A percentile compares a stretch with the other conserved stretches of the same genome.
These are phyloP conservation scores for Drosophila picticornis DNA, from an alignment of 2,888 invertebrate genomes.

Conservation along the genomic window DNA sequence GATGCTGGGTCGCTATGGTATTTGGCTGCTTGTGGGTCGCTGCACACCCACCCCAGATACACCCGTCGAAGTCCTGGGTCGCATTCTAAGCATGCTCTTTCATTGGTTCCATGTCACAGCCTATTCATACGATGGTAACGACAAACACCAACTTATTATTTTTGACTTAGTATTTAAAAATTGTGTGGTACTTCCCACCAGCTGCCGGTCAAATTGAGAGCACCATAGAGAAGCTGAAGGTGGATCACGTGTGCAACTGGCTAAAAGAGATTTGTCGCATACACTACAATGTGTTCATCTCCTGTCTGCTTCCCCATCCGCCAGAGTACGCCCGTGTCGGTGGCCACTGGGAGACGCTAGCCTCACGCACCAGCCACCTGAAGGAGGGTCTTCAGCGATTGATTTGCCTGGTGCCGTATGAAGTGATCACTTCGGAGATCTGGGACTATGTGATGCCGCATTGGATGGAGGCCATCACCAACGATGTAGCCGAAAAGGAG, in stretches of 20 bases:
- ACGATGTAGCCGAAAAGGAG: conserved; percentile 96
- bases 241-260: conserved; percentile 97
- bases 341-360: conserved; percentile 97
- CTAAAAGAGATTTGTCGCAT: conserved; percentile 92
- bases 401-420: conserved; percentile 98
- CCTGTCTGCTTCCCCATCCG: conserved; percentile 97
- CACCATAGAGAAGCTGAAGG: conserved; percentile 95
- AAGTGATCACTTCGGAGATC: conserved; percentile 97
- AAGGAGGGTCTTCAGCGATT: conserved; percentile 97
- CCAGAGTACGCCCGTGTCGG: conserved; percentile 98
- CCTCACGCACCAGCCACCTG: conserved; percentile 94
- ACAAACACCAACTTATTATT: neutral
- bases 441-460: conserved; percentile 99
- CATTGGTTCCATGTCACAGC: conserved; percentile 99
- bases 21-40: conserved; percentile 98
- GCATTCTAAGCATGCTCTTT: conserved; percentile 97
- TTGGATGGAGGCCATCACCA: conserved; percentile 99
- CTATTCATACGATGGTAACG: conserved; percentile 95
- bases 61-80: conserved; percentile 92
- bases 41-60: conserved; percentile 93
- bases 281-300: conserved; percentile 94
- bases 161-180: neutral
- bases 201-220: conserved; percentile 91
- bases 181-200: conserved; percentile 20
- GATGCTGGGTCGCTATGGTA: conserved; percentile 96